Evolutionary conservation across 2,888 invertebrate species (phyloP), one percentile per base, ranked within the genome.

Genomic region (Micoletzkya japonica): DNA sequence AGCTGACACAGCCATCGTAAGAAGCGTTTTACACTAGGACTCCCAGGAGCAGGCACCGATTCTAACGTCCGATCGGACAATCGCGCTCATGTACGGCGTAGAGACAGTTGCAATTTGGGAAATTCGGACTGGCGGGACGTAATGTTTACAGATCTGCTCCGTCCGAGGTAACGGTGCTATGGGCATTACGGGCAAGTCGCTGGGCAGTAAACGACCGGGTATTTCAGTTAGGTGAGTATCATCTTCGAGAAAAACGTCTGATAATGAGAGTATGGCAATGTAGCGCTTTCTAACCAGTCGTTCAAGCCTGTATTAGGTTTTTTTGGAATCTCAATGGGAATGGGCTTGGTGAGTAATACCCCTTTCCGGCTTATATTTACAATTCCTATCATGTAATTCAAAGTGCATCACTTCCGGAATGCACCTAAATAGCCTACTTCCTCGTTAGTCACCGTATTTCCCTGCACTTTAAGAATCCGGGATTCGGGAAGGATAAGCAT

Each of bases 151-250:
- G 67, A 57, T 67, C n/a, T 67, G 67, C 24, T 57, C 57, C 26
- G 67, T 67, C 4, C 56, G 67, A 37, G 67, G 67, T 44, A 67
- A 67, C 24, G 67, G 67, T 24, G 67, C 57, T 1, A 67, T 67
- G 67, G 67, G 67, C 17, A 67, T 67, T 32, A 57, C 50, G 6
- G 67, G 39, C 28, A 67, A 67, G 67, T 34, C 34, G 30, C 34
- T 67, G 20, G 24, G 26, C 28, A 34, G 32, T 20, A 54, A 54
- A 20, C 26, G 37, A 37, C 44, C 67, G 7, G 57, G 39, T 49
- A 39, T 67, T 32, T 67, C 67, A 32, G 14, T 57, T 4, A 67
- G 67, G 67, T 67, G 24, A 1, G 60, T 59, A 52, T 6, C 24
- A 6, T n/a, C 52, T 6, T n/a, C n/a, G n/a, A n/a, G n/a, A n/a